Conservation (phyloP, 1,140 invertebrate genomes). For the Drosophila insularis region DNA sequence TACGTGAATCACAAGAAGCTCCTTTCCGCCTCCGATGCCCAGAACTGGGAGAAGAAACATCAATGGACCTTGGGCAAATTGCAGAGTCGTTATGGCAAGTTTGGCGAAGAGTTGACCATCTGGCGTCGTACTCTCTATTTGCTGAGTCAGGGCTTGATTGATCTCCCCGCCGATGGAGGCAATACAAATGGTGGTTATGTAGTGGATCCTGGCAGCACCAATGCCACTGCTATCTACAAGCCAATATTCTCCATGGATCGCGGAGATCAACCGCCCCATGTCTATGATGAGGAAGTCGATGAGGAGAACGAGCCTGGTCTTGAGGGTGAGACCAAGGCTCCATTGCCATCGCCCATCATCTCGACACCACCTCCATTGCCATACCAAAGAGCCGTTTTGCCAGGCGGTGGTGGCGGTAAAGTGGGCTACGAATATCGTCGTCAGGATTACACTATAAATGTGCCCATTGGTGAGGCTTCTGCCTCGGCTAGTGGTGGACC, state of each 20-base stretch:
- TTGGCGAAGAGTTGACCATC: conserved; percentile 47
- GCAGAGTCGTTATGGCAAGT: conserved; percentile 50
- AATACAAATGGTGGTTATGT: conserved; percentile 45
- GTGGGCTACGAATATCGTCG: conserved; percentile 62
- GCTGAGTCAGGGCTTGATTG: conserved; percentile 65
- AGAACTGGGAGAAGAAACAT: conserved; percentile 54
- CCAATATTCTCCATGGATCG: conserved; percentile 72
- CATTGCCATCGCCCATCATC: conserved; percentile 20
- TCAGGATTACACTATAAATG: conserved; percentile 62
- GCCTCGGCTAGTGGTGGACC: conserved; percentile 53
- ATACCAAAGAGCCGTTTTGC: conserved; percentile 15
- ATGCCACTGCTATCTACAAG: conserved; percentile 55
- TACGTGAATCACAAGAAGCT: conserved; percentile 66
- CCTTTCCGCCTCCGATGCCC: conserved; percentile 31
- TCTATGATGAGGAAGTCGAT: conserved; percentile 61
- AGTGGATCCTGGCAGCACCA: conserved; percentile 56
- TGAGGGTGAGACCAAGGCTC: conserved; percentile 51
- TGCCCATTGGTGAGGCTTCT: conserved; percentile 43
- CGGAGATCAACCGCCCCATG: conserved; percentile 75
- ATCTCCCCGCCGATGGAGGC: conserved; percentile 37
- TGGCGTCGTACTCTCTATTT: conserved; percentile 72
- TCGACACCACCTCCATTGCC: conserved; percentile 49
- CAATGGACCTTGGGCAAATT: conserved; percentile 46
- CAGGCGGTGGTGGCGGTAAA: conserved; percentile 16
- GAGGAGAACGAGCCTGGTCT: conserved; percentile 70